Base-by-base conservation (phyloP, 2,797 vertebrate genomes). In the Sebastes reedi region DNA sequence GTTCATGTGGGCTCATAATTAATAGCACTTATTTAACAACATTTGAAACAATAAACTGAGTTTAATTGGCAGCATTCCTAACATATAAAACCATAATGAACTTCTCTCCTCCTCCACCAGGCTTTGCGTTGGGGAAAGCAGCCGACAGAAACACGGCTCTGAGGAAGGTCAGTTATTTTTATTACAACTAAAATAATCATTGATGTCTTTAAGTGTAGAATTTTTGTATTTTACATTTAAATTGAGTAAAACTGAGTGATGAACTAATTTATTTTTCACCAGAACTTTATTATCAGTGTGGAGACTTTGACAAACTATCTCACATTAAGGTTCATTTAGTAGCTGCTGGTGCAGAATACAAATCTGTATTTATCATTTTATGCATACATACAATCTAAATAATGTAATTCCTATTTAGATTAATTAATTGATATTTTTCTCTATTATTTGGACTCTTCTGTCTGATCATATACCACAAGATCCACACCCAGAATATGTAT, bases 101-200 rank as follows among this genome's bases (percentile, higher is more conserved):
- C 56, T 4, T 29, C 2, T 14, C 52, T 67, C 12, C 5, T 68
- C 62, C 8, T 78, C 69, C 64, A 2, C 7, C 94, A 99, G 98
- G 98, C 59, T 99, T 98, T 90, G 98, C 98, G 0, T 0, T 99
- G 87, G 98, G 97, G 42, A 99, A 99, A 89, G 97, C 97, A 60
- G 61, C 92, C 39, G 97, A 99, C 79, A 95, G 97, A 87, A 77
- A 10, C 5, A 95, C 95, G 0, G 98, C 98, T 50, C 92, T 99
- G 70, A 96, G 98, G 90, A 99, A 99, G 90, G 98, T 89, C 4
- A 64, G 50, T 54, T 6, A 1, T 55, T 24, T 24, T 13, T 55
- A 55, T 22, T 55, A 5, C 54, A 0, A 22, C n/a, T 55, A 6
- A 55, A 55, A 24, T 24, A 55, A 55, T 55, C 54, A 24, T n/a